Conservation (phyloP, 1,140 invertebrate species). For the Bathynomus jamesi region DNA sequence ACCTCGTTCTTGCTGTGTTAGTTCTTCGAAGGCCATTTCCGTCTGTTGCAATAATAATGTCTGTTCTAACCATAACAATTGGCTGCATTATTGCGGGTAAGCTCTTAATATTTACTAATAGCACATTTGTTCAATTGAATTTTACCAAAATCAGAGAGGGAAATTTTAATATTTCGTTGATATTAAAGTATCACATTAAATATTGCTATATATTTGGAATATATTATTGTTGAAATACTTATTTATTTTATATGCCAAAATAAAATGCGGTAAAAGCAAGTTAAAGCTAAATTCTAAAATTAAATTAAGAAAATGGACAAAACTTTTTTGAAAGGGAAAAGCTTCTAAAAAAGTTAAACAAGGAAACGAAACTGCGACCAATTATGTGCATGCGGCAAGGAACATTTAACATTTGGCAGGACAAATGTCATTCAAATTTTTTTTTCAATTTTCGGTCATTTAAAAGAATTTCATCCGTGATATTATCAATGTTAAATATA, state of each 20-base stretch:
- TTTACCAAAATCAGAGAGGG: neutral
- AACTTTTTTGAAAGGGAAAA: too few species aligned
- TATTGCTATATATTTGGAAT: neutral
- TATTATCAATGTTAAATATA: too few species aligned
- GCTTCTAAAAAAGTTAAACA: too few species aligned
- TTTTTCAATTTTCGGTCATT: too few species aligned
- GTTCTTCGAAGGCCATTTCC: constrained; percentile 45
- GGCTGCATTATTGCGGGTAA: constrained; percentile 49
- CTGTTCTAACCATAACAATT: constrained; percentile 39
- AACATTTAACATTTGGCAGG: too few species aligned
- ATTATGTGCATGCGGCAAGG: too few species aligned
- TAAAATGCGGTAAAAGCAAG: neutral
- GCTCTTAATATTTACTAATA: constrained; percentile 8
- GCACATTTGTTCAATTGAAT: neutral
- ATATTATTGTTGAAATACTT: neutral
- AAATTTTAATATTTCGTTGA: neutral
- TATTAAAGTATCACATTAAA: neutral
- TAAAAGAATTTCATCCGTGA: too few species aligned
- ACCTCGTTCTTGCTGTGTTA: constrained; percentile 44
- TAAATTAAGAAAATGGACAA: too few species aligned
- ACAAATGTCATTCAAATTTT: too few species aligned
- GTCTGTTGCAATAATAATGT: constrained; percentile 40
- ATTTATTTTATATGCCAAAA: neutral
- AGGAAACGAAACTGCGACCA: too few species aligned
- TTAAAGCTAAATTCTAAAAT: neutral